A percentile compares a stretch with the other conserved stretches of the same genome.
Evolutionary conservation across 2,113 vertebrate genomes (phyloP).

Genomic region (Lanius collurio): DNA sequence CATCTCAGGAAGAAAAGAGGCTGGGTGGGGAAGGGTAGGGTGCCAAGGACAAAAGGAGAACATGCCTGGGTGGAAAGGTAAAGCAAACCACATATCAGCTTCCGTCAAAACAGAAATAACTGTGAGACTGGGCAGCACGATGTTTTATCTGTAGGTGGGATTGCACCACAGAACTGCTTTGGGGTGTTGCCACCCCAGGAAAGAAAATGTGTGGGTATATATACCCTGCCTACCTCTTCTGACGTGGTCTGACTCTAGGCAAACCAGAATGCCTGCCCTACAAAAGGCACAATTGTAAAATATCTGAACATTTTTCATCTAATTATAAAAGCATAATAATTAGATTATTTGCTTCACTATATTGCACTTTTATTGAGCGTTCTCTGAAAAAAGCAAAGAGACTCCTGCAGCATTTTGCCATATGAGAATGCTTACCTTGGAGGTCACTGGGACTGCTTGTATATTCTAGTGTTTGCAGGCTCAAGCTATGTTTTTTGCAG

Average conservation of each 20-base stretch:
- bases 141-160: background rate
- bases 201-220: background rate
- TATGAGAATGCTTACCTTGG: background rate
- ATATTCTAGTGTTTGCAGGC: background rate
- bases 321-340: background rate
- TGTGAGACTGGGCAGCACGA: background rate
- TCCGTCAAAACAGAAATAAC: background rate
- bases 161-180: background rate
- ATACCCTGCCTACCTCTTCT: background rate
- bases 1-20: slow-evolving; percentile 49
- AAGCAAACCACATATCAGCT: background rate
- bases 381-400: background rate
- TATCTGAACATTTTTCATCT: background rate
- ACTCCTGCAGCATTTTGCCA: background rate
- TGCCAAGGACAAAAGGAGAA: background rate
- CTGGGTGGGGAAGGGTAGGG: background rate
- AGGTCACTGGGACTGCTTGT: slow-evolving; percentile 41
- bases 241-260: background rate
- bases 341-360: background rate
- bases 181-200: background rate
- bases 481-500: slow-evolving; percentile 1
- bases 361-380: slow-evolving; percentile 39
- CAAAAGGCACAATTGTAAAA: slow-evolving; percentile 32
- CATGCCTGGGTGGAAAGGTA: background rate
- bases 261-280: background rate